Conservation (phyloP, 2,888 invertebrate genomes). For the Hecatera dysodea region DNA sequence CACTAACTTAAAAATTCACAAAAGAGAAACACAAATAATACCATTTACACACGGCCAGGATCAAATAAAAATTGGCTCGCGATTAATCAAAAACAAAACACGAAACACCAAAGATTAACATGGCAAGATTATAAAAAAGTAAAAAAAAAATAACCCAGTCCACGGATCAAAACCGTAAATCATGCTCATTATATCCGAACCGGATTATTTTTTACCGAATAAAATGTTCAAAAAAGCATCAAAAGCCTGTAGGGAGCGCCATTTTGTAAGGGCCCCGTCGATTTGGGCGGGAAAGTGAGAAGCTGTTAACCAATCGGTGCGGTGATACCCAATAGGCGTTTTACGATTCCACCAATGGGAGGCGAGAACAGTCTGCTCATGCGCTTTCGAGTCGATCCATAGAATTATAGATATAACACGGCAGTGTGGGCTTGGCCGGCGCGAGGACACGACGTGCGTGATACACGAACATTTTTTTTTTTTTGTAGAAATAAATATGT, state of each 20-base stretch:
- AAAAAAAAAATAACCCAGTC: conserved; percentile 76
- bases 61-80: conserved; percentile 79
- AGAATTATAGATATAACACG: conserved; percentile 88
- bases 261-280: conserved; percentile 87
- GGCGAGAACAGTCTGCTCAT: conserved; percentile 80
- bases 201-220: conserved; percentile 90
- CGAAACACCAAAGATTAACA: conserved; percentile 88
- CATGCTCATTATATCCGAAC: conserved; percentile 90
- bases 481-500: conserved; percentile 77
- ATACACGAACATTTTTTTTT: conserved; percentile 71
- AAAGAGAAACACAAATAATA: conserved; percentile 50
- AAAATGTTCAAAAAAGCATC: conserved; percentile 90
- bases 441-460: conserved; percentile 81
- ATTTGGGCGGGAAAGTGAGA: conserved; percentile 86
- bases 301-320: conserved; percentile 77
- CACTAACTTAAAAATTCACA: conserved; percentile 39
- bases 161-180: conserved; percentile 90
- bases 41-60: conserved; percentile 60
- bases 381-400: conserved; percentile 89
- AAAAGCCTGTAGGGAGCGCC: conserved; percentile 89
- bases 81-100: conserved; percentile 85
- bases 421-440: conserved; percentile 89
- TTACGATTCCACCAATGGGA: conserved; percentile 78
- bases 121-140: conserved; percentile 82
- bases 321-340: conserved; percentile 83